A percentile compares a stretch with the other conserved stretches of the same genome.
Conservation (phyloP, 1,140 invertebrate species). For the Lordiphosa mommai region DNA sequence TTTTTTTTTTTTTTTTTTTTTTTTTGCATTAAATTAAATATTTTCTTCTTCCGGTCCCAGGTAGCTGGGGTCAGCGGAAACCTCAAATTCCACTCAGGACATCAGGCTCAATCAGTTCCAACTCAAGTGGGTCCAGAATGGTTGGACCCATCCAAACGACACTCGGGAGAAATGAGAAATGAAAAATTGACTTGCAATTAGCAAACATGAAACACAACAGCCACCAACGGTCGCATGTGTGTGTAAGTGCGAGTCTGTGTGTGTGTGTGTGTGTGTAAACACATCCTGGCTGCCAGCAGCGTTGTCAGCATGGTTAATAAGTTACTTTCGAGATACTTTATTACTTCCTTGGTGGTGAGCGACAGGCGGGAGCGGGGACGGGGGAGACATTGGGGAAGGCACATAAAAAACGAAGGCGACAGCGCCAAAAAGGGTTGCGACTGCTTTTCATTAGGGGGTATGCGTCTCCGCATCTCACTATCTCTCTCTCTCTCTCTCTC, state of each 20-base stretch:
- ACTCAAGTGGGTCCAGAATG: conserved; percentile 6
- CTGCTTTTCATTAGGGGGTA: conserved; percentile 28
- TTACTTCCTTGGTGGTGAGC: conserved; percentile 68
- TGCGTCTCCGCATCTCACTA: neutral
- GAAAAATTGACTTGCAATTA: conserved; percentile 78
- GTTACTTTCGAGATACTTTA: conserved; percentile 76
- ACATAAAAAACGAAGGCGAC: conserved; percentile 25
- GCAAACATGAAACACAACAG: conserved; percentile 68
- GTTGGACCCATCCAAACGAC: conserved; percentile 10
- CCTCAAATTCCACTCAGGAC: conserved; percentile 44
- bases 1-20: conserved; percentile 20
- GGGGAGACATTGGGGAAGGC: neutral
- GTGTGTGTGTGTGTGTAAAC: conserved; percentile 5
- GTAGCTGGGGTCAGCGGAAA: conserved; percentile 36
- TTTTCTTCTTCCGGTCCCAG: conserved; percentile 35
- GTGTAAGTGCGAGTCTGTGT: neutral
- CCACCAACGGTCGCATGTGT: neutral
- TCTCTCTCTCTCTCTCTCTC: neutral
- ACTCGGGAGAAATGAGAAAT: conserved; percentile 71
- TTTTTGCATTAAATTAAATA: conserved; percentile 35
- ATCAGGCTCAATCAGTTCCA: conserved; percentile 49
- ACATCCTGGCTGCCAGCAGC: conserved; percentile 32
- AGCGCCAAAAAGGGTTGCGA: conserved; percentile 53
- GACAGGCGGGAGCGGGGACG: conserved; percentile 26
- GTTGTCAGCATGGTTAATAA: conserved; percentile 77